Percentiles rank a stretch among this genome's conserved stretches.
Conservation (phyloP, 2,113 vertebrate species). For the Gobiocypris rarus region DNA sequence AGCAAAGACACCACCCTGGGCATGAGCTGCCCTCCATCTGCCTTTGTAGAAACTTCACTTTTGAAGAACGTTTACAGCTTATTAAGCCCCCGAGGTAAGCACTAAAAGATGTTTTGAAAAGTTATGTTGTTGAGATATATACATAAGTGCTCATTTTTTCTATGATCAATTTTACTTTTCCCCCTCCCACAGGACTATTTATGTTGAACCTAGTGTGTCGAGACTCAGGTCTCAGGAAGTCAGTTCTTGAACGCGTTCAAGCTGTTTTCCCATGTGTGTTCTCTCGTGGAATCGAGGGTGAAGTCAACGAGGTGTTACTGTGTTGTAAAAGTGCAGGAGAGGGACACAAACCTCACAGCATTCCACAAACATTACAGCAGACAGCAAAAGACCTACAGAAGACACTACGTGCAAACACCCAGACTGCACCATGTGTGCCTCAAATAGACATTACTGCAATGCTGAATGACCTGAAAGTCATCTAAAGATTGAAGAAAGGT, state of each 20-base stretch:
- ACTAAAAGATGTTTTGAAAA: neutral
- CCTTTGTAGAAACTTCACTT: conserved; percentile 86
- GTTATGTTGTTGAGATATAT: neutral
- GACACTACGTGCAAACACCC: conserved; percentile 70
- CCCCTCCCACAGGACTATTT: conserved; percentile 81
- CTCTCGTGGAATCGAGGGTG: conserved; percentile 80
- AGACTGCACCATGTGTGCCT: conserved; percentile 68
- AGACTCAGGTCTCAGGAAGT: conserved; percentile 78
- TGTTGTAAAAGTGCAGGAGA: conserved; percentile 66
- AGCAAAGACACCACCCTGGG: conserved; percentile 90
- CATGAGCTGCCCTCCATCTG: conserved; percentile 93
- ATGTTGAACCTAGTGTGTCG: conserved; percentile 95
- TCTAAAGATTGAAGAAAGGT: conserved; percentile 66
- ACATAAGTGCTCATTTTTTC: neutral
- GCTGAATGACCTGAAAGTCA: conserved; percentile 82
- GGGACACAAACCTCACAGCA: neutral
- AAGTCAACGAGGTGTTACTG: conserved; percentile 90
- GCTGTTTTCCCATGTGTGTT: conserved; percentile 83
- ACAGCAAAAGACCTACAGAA: conserved; percentile 79
- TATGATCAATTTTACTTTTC: neutral
- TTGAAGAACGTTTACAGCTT: conserved; percentile 84
- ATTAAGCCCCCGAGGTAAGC: conserved; percentile 83
- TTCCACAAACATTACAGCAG: conserved; percentile 67
- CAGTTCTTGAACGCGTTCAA: conserved; percentile 79
- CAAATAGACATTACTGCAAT: conserved; percentile 79